Evolutionary conservation across 2,797 vertebrate species (phyloP).

Genomic region (Coluber constrictor): DNA sequence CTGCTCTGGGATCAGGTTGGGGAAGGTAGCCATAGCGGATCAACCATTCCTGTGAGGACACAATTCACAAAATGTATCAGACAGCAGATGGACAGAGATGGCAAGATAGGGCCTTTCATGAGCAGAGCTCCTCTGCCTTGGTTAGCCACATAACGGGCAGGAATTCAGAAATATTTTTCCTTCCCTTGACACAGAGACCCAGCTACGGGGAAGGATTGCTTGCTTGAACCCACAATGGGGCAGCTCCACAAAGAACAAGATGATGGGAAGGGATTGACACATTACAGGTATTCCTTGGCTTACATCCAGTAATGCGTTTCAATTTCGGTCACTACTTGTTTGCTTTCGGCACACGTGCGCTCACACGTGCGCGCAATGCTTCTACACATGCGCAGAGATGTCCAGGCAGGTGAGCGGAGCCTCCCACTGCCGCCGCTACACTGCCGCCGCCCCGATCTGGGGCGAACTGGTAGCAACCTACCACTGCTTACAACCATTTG

Average conservation of each 20-base stretch:
- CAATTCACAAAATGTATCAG: neutral
- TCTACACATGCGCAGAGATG: no score
- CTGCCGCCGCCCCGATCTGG: no score
- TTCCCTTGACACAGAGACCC: neutral
- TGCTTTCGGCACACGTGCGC: no score
- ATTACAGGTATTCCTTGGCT: neutral
- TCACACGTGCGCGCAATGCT: no score
- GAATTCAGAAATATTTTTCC: neutral
- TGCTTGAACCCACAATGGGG: neutral
- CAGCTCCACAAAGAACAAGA: neutral
- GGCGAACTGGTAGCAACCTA: no score
- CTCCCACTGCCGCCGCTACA: no score
- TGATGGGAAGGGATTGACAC: neutral
- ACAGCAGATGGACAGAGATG: no score
- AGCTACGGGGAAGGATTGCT: neutral
- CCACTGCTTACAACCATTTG: neutral
- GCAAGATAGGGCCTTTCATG: no score
- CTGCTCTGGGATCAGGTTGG: constrained; percentile 76
- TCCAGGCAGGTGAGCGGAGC: no score
- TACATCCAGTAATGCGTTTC: no score
- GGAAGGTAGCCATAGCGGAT: constrained; percentile 88
- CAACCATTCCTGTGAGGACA: constrained; percentile 81
- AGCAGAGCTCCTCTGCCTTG: neutral
- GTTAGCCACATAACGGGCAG: neutral
- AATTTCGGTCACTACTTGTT: no score